These are phyloP conservation scores for Coluber constrictor DNA, from an alignment of 2,797 vertebrate genomes.

Conservation along the genomic window DNA sequence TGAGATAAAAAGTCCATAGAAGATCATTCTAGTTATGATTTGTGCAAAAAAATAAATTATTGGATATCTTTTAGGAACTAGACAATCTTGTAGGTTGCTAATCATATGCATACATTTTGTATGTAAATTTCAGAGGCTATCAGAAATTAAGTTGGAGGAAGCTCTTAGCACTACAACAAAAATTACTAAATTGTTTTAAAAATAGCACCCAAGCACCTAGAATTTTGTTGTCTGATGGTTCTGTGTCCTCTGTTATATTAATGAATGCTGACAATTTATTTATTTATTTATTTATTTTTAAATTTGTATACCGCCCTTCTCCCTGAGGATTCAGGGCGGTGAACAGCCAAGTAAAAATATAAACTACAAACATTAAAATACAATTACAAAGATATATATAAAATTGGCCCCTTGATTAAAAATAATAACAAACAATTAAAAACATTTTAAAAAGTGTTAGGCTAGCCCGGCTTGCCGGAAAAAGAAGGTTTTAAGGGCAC, in stretches of 20 bases:
- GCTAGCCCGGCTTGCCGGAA: no score
- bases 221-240: neutral
- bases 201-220: neutral
- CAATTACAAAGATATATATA: no score
- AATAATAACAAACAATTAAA: no score
- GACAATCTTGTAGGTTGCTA: neutral
- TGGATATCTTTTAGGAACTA: neutral
- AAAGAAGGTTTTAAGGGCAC: no score
- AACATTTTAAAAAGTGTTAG: no score
- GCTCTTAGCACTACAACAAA: neutral
- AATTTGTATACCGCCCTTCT: no score
- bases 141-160: neutral
- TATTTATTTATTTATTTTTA: no score
- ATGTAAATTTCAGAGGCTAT: neutral
- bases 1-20: neutral
- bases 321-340: no score
- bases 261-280: neutral
- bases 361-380: no score
- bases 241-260: neutral
- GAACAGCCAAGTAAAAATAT: no score
- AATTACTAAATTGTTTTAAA: slow-evolving; percentile 4
- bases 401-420: no score
- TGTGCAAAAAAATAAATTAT: neutral
- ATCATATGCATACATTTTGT: neutral
- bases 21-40: neutral